Evolutionary conservation across 1,140 invertebrate genomes (phyloP), one percentile per base, ranked within the genome.

Genomic region (Ladona fulva): DNA sequence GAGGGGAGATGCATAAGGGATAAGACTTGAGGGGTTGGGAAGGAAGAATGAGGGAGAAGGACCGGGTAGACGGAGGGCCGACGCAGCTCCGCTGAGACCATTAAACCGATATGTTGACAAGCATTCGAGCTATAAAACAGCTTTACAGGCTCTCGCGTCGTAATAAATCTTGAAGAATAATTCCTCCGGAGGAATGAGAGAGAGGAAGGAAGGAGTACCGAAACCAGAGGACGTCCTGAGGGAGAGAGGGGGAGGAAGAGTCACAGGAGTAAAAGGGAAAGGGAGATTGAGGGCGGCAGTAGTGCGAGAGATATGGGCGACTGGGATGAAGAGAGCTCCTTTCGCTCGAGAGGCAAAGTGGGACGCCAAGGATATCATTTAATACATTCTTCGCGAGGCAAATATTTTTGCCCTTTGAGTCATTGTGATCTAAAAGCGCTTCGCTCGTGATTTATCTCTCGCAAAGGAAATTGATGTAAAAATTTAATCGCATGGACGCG

Each of bases 91-190:
- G 52, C 52, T 66, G 52, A 66, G 52, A 66, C 52, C 52, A 66
- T 66, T 66, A 66, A 66, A 66, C 52, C 52, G 52, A 66, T 66
- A 66, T 66, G 52, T 66, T 66, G 52, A 66, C 52, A 66, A 66
- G 52, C 52, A 66, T 66, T 66, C 52, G 52, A 66, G 52, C 52
- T 66, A 66, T 66, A 66, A 66, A 66, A 66, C 52, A 66, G 52
- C 52, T 66, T 66, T 66, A 66, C 52, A 66, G 52, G 52, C 52
- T 66, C 52, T 66, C 52, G 52, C 52, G 52, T 66, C 52, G 52
- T 12, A 66, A 66, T 66, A 66, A 66, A 66, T 66, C 52, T 66
- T 66, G 52, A 66, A 66, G 52, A 66, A 66, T 66, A 66, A 66
- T 66, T 66, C 52, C 52, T 66, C 52, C 5, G 52, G 52, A 66